Conservation (phyloP, 2,113 vertebrate genomes). For the Elephantulus edwardii region DNA sequence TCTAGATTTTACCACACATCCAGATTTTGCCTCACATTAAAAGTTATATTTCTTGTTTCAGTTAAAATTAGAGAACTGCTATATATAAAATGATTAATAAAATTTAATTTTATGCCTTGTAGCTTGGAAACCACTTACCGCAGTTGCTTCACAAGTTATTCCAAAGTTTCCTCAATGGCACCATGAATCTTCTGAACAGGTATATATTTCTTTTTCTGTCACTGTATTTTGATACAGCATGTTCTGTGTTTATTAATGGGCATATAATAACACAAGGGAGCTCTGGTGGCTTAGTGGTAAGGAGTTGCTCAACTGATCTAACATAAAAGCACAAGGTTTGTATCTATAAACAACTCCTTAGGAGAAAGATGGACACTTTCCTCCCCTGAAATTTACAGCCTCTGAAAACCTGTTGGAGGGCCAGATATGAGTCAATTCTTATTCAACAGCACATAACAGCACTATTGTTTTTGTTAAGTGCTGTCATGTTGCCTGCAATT, state of each 20-base stretch:
- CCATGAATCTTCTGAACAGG: conserved; percentile 74
- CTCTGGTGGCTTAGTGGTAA: too few species aligned
- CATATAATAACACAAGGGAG: not conserved
- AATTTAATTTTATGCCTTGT: conserved; percentile 75
- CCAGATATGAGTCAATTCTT: too few species aligned
- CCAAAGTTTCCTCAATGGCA: conserved; percentile 53
- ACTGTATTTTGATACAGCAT: conserved; percentile 3
- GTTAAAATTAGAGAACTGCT: not conserved
- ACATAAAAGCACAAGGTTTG: too few species aligned
- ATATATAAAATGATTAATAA: not conserved
- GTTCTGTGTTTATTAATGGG: not conserved
- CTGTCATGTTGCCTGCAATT: too few species aligned
- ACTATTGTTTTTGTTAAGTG: too few species aligned
- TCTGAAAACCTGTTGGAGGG: too few species aligned
- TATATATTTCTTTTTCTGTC: conserved; percentile 65
- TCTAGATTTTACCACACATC: not conserved
- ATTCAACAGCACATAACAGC: too few species aligned
- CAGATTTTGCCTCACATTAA: not conserved
- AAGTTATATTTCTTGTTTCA: not conserved
- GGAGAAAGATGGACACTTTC: too few species aligned
- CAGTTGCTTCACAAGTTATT: conserved; percentile 60
- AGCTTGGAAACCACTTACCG: conserved; percentile 71
- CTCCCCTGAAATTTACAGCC: too few species aligned
- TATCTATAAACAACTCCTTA: too few species aligned
- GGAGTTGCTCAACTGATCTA: too few species aligned